Base-by-base conservation (phyloP, 2,113 vertebrate genomes). In the Chloropsis cyanopogon region DNA sequence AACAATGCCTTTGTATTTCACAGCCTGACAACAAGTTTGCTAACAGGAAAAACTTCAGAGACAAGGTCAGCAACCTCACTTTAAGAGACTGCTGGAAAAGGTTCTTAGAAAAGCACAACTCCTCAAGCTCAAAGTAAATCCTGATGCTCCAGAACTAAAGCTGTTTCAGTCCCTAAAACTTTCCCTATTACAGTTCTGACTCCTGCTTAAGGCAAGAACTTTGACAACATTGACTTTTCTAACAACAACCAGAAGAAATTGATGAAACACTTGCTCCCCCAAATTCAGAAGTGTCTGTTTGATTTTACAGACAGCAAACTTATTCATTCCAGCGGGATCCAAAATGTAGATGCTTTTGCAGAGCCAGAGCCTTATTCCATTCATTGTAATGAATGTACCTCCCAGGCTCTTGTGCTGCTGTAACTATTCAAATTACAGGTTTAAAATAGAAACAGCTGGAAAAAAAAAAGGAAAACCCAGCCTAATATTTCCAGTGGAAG, bases 31-130 rank as follows among this genome's bases (percentile, higher is more conserved):
- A 54, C 8, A 86, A 93, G 63, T 92, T 78, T 63, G 77, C 41
- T 75, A 94, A 85, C 41, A 52, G 33, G 26, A 83, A 72, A 95
- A 90, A 83, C 56, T 76, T 66, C 64, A 60, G 26, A 83, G 60
- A 82, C 57, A 44, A 92, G 88, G 71, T 93, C 82, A 96, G 87
- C 84, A 81, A 92, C 59, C 49, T 89, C 70, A 31, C 26, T 64
- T 24, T 66, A 71, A n/a, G 47, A 52, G 6, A 28, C 25, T 79
- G 22, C 13, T 5, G 41, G 89, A 47, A 15, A 79, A 83, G 9
- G 12, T 54, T 52, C 89, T 92, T 18, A 47, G 39, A n/a, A 94
- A 89, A 28, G 15, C 29, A 69, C 14, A 85, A 76, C 65, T 88
- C 80, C 37, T 92, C 33, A 46, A n/a, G 22, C 42, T 92, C 57